Evolutionary conservation across 2,797 vertebrate genomes (phyloP), one percentile per base, ranked within the genome.

Genomic region (Characodon lateralis): DNA sequence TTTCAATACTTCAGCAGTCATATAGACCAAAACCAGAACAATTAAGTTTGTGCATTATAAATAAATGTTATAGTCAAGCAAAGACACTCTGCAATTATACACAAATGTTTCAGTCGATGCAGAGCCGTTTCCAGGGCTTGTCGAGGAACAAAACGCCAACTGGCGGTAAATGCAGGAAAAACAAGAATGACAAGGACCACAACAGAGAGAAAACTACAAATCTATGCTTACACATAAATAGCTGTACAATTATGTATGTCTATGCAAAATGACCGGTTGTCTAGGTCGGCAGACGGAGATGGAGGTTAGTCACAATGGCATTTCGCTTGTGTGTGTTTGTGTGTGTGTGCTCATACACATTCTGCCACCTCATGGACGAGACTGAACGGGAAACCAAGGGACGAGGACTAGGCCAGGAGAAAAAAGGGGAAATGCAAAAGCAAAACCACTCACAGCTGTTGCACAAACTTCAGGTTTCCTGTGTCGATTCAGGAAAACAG

Each of bases 361-460:
- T 51, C 48, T 91, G 86, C 86, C 79, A 77, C 81, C 83, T 72
- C 78, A 65, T 6, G 71, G 51, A 69, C 80, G 51, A 89, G 84
- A 68, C 82, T 63, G 39, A 20, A 55, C 80, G 89, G 89, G 90
- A 78, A 86, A 85, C 80, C 6, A 3, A 85, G 84, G 84, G 91
- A 88, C 82, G 87, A 92, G 79, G 82, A 84, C 76, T 69, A 85
- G 89, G 86, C 83, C 85, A 88, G 87, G 82, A 76, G 58, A 76
- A 41, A 24, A 24, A 24, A 18, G 35, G 35, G 91, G 91, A 91
- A 93, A 93, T 88, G 90, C 89, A 81, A 76, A 85, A 78, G 89
- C 84, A 92, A 93, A 78, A 95, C 89, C 93, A 89, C 90, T 94
- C 89, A 76, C 91, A 95, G 94, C 94, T 94, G 93, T 91, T 89